These are phyloP conservation scores for Pangasius mekongensis DNA, from an alignment of 2,797 vertebrate genomes.

Conservation along the genomic window DNA sequence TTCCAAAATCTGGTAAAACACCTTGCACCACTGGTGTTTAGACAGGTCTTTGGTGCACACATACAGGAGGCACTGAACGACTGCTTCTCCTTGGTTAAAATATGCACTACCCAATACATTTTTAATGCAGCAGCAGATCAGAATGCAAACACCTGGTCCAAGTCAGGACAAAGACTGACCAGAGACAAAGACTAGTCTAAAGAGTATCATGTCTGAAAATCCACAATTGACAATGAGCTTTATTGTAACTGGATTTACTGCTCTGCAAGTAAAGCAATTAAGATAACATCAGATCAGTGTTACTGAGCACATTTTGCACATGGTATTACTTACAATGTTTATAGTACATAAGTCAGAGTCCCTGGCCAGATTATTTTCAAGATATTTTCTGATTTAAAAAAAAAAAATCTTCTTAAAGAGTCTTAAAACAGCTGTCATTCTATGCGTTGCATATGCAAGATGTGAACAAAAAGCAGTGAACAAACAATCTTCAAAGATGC, in stretches of 20 bases:
- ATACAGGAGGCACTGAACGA: background rate
- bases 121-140: background rate
- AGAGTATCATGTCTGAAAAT: background rate
- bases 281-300: background rate
- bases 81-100: background rate
- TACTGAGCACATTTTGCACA: background rate
- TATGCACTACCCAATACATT: background rate
- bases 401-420: background rate
- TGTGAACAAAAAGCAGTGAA: background rate
- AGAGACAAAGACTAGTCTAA: background rate
- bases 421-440: background rate
- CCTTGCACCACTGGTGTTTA: background rate
- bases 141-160: background rate
- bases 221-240: background rate
- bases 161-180: background rate
- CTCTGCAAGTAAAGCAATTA: background rate
- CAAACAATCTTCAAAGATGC: background rate
- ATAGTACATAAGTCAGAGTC: background rate
- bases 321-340: slow-evolving; percentile 5
- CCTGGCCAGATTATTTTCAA: background rate
- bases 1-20: background rate
- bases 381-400: background rate
- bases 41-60: background rate
- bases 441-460: background rate
- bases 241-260: background rate